Base-by-base conservation (phyloP, 2,888 invertebrate genomes). In the Heteromurus nitidus region DNA sequence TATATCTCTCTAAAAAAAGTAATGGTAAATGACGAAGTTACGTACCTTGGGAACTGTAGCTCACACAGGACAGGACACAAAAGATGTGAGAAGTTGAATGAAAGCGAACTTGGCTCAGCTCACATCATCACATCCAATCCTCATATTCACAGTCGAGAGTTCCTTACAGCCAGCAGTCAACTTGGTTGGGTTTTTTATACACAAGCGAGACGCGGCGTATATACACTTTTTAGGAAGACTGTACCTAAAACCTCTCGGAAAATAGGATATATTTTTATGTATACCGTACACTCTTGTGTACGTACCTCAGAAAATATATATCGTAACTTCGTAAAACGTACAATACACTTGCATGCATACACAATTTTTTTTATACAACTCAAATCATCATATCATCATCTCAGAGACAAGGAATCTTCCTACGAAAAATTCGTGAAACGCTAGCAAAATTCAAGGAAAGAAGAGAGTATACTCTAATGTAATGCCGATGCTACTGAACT, bases 21-120 rank as follows among this genome's bases (percentile, higher is more conserved):
- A 64, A 42, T 22, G 62, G 11, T 55, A 42, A 60, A 69, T 65
- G 67, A 68, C 55, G 67, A 65, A 67, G 65, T 53, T 75, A 75
- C 82, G 53, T 82, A 82, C 82, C 82, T 82, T 76, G 76, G 73
- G 73, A 82, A 82, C 82, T 82, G 77, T 73, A 13, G 73, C 77
- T 64, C 81, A 72, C 68, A 75, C 73, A 75, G 73, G 73, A 76
- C 67, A 82, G 73, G 82, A 82, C 82, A 82, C 77, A 82, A 77
- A 76, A 82, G 77, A 82, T 64, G 65, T 80, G 79, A 73, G 73
- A 73, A 80, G 80, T 73, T 80, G 80, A 80, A 80, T 80, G 80
- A 80, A 80, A 80, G 68, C 67, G 65, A 80, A 80, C 60, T 74
- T 73, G 80, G 73, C 73, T 80, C 80, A 80, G 58, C 73, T 80